phyloP scores from a whole-genome alignment of 2,113 vertebrate genomes.

The Campylomormyrus numenius region DNA sequence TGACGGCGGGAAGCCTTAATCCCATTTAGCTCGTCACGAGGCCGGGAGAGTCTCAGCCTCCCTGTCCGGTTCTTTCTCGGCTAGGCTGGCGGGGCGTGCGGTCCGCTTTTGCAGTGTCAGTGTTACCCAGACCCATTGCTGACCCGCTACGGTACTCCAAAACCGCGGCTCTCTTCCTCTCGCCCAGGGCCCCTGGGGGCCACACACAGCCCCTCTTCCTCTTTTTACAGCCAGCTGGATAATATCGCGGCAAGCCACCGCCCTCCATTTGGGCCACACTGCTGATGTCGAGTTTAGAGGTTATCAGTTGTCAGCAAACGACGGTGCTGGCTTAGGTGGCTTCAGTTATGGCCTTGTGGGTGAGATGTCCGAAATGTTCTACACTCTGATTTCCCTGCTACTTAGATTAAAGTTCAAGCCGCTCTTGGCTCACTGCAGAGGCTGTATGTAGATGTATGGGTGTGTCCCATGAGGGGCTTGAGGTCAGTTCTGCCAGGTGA shows the following conservation, averaged over 20 bases:
- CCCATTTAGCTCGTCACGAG: background rate
- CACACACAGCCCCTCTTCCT: background rate
- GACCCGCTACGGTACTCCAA: background rate
- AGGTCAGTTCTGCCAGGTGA: background rate
- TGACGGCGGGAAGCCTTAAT: background rate
- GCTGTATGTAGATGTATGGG: background rate
- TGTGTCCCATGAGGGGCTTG: background rate
- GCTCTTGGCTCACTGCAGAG: background rate
- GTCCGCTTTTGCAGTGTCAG: background rate
- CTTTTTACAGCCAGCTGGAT: background rate
- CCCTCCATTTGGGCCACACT: background rate
- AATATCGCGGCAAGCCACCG: background rate
- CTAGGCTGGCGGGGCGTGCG: background rate
- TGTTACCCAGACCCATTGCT: background rate
- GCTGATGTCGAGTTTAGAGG: background rate
- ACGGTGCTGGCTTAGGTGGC: background rate
- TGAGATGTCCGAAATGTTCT: background rate
- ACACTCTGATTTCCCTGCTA: background rate
- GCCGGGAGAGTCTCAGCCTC: background rate
- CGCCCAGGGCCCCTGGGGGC: background rate
- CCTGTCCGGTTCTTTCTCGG: background rate
- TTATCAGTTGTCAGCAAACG: background rate
- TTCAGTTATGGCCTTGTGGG: background rate
- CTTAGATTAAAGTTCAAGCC: background rate
- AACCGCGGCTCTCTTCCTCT: background rate